Conservation (phyloP, 2,888 invertebrate genomes). For the Opisthograptis luteolata region DNA sequence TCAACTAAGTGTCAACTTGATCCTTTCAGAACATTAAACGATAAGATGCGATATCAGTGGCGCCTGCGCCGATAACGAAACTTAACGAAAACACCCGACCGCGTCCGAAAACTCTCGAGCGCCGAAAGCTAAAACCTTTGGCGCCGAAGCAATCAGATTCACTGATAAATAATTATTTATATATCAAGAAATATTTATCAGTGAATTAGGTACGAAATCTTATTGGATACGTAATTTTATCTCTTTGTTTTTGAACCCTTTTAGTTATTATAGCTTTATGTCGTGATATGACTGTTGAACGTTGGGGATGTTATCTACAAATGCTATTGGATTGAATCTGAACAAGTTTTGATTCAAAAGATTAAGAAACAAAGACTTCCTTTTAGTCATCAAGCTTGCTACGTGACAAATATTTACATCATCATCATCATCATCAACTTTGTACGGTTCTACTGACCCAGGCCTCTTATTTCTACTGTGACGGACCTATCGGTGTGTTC, state of each 20-base stretch:
- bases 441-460: too few species aligned
- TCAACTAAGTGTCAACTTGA: constrained; percentile 11
- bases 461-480: too few species aligned
- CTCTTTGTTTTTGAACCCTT: constrained; percentile 7
- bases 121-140: constrained; percentile 17
- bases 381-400: too few species aligned
- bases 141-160: constrained; percentile 29
- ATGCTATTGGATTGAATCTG: not conserved
- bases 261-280: constrained; percentile 19
- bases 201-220: constrained; percentile 29
- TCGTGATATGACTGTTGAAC: constrained; percentile 9
- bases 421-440: too few species aligned
- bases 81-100: constrained; percentile 3
- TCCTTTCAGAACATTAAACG: constrained; percentile 6
- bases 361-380: too few species aligned
- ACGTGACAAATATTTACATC: too few species aligned
- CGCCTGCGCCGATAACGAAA: constrained; percentile 24
- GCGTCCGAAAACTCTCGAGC: constrained; percentile 1
- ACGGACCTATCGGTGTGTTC: too few species aligned
- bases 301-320: too few species aligned
- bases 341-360: too few species aligned
- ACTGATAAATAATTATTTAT: constrained; percentile 25
- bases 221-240: constrained; percentile 18
- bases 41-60: constrained; percentile 31
- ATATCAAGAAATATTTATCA: too few species aligned